Conservation (phyloP, 1,140 invertebrate species). For the Drosophila kikkawai region DNA sequence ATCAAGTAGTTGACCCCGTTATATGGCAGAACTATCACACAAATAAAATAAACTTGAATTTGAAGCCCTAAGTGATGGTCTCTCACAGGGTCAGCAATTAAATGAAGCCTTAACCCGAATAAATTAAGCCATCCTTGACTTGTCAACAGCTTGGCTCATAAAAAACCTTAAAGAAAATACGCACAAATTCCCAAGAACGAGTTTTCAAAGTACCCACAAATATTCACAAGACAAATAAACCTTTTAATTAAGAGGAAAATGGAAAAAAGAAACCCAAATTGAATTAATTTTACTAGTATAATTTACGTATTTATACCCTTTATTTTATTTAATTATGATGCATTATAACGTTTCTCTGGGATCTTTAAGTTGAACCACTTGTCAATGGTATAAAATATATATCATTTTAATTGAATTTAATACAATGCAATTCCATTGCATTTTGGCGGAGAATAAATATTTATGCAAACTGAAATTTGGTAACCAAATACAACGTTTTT, state of each 20-base stretch:
- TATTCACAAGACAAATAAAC: conserved; percentile 23
- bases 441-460: conserved; percentile 77
- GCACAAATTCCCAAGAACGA: not conserved
- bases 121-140: not conserved
- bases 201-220: not conserved
- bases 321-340: too few relatives aligned
- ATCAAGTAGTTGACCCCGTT: not conserved
- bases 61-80: not conserved
- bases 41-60: not conserved
- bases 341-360: too few relatives aligned
- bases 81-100: not conserved
- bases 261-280: too few relatives aligned
- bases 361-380: conserved; percentile 43
- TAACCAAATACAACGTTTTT: conserved; percentile 55
- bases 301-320: conserved; percentile 70
- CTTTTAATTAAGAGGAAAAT: not conserved
- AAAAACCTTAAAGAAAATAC: not conserved
- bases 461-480: conserved; percentile 75
- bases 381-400: conserved; percentile 45
- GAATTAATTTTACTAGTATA: conserved; percentile 34
- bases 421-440: conserved; percentile 74
- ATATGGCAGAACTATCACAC: not conserved
- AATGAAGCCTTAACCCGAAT: conserved; percentile 13
- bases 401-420: conserved; percentile 33
- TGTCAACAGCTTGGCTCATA: not conserved